Percentiles rank a stretch among this genome's conserved stretches.
Evolutionary conservation across 2,888 invertebrate genomes (phyloP).

Genomic region (Mesodorylaimus sp.): DNA sequence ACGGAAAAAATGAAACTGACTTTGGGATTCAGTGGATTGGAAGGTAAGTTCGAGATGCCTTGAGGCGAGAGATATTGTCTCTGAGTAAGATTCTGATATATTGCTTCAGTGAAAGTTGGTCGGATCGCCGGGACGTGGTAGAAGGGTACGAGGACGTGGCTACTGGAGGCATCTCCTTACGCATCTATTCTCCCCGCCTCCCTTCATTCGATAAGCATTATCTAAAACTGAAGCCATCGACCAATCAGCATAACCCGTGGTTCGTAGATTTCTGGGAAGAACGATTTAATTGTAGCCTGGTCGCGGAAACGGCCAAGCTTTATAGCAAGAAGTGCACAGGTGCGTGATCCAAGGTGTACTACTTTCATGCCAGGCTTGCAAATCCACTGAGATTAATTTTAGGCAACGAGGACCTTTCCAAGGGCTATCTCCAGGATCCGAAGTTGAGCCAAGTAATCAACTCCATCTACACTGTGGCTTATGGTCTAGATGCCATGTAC

Average conservation of each 20-base stretch:
- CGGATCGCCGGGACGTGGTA: slow-evolving; percentile 53
- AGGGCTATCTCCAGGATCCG: slow-evolving; percentile 41
- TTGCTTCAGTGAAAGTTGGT: slow-evolving; percentile 50
- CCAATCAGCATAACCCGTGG: slow-evolving; percentile 49
- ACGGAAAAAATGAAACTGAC: slow-evolving; percentile 7
- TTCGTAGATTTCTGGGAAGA: slow-evolving; percentile 59
- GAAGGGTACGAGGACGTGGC: slow-evolving; percentile 46
- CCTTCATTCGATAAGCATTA: slow-evolving; percentile 35
- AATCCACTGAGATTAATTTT: background rate
- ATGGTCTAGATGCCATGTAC: slow-evolving; percentile 52
- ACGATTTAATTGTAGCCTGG: slow-evolving; percentile 43
- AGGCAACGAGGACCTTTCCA: slow-evolving; percentile 13
- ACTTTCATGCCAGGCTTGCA: background rate
- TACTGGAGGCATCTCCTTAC: slow-evolving; percentile 50
- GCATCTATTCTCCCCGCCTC: slow-evolving; percentile 53
- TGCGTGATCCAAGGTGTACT: background rate
- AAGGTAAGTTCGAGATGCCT: slow-evolving; percentile 8
- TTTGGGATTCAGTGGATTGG: slow-evolving; percentile 27
- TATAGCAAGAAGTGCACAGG: background rate
- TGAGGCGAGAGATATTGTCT: background rate
- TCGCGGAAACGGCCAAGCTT: background rate
- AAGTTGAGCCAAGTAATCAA: slow-evolving; percentile 60
- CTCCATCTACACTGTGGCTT: slow-evolving; percentile 54
- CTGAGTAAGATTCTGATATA: slow-evolving; percentile 1
- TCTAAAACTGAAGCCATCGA: slow-evolving; percentile 25